phyloP scores from a whole-genome alignment of 2,888 invertebrate species.

The Autographa pulchrina region DNA sequence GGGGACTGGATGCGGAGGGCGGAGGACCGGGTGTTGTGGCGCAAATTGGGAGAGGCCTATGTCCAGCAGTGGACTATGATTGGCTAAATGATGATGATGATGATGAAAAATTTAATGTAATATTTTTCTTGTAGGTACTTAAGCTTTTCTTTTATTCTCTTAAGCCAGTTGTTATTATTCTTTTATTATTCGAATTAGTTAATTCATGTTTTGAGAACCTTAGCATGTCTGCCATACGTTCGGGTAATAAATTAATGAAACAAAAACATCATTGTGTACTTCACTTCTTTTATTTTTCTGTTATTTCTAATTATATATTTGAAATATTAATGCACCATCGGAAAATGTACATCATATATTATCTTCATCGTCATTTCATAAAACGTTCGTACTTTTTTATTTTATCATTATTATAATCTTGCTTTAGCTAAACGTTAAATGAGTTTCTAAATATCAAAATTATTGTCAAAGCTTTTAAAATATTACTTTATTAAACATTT shows the following conservation, averaged over 20 bases:
- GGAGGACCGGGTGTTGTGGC: too few species aligned
- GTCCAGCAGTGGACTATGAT: too few species aligned
- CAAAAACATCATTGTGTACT: slow-evolving; percentile 62
- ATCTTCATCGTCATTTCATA: slow-evolving; percentile 20
- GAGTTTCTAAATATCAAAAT: not conserved
- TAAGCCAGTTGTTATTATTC: too few species aligned
- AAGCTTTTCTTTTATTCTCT: too few species aligned
- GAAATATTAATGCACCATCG: slow-evolving; percentile 59
- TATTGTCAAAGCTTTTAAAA: not conserved
- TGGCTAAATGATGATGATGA: too few species aligned
- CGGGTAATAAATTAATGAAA: slow-evolving; percentile 55
- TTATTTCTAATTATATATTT: slow-evolving; percentile 60
- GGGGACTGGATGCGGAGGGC: too few species aligned
- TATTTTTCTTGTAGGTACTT: too few species aligned
- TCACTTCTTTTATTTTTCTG: slow-evolving; percentile 65
- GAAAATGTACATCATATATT: slow-evolving; percentile 33
- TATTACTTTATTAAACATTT: not conserved
- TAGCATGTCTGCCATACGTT: too few species aligned
- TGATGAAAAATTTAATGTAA: too few species aligned
- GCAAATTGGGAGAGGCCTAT: too few species aligned
- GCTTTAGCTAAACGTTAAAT: not conserved
- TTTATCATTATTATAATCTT: not conserved
- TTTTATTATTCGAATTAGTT: too few species aligned
- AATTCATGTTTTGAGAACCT: too few species aligned
- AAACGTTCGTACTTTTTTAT: not conserved